Base-by-base conservation (phyloP, 2,113 vertebrate genomes). In the Eurypyga helias region DNA sequence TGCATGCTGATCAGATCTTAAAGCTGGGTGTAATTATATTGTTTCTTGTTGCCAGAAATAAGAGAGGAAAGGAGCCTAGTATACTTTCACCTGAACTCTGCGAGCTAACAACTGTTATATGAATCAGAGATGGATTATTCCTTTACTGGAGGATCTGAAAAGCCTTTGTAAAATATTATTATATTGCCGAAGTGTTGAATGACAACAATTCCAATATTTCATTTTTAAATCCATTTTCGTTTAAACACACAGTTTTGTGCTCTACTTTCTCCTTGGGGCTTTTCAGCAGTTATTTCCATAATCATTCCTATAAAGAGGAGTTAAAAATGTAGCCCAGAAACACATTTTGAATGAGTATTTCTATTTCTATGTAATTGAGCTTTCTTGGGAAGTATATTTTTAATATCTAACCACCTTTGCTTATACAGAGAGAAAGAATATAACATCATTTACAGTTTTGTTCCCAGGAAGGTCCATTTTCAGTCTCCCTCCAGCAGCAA, bases 221-320 rank as follows among this genome's bases (percentile, higher is more conserved):
- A 65, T 94, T 57, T 97, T 98, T 97, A 97, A 96, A 97, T 97
- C 80, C 76, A 60, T 98, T 98, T 98, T 97, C 79, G 95, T 97
- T 97, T 97, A 96, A 97, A 94, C 89, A 93, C 45, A 93, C 36
- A 80, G 72, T 95, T 96, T 93, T 94, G 46, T 43, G 49, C 70
- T 97, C 75, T 72, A 62, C 83, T 97, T 97, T 91, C 83, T 97
- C 94, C 96, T 97, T 67, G 3, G 4, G 94, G 89, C 77, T 97
- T 96, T 97, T 93, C 65, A 87, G 88, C 34, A 86, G 38, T 95
- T 94, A 95, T 97, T 96, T 98, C 84, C 93, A 83, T 97, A 97
- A 97, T 97, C 71, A 95, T 69, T 96, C 36, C 71, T 96, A 72
- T 89, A 96, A 96, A 90, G 38, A 96, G n/a, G 61, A 96, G 88